Evolutionary conservation across 2,113 vertebrate genomes (phyloP), one percentile per base, ranked within the genome.

Genomic region (Petromus typicus): DNA sequence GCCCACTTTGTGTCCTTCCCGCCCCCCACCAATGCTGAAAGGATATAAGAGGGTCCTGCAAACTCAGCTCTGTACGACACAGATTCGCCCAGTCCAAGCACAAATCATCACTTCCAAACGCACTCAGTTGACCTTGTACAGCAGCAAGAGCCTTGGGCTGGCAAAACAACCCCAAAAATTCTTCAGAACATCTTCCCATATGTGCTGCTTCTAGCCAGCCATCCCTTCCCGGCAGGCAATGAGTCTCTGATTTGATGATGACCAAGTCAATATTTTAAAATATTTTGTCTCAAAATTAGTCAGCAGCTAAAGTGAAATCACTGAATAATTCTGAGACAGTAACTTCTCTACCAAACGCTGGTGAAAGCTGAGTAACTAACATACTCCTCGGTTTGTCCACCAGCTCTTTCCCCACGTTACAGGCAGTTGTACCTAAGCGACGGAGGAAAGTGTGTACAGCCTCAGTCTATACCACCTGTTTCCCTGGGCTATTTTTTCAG

Each of bases 51-150:
- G 40, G 64, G 37, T 71, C 37, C 23, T 7, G 0, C 10, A 5
- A 0, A 0, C 10, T 32, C 10, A 1, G 32, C 34, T n/a, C 7
- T 0, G 0, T 2, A 18, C 25, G 27, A 34, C 11, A 57, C 43
- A 4, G 57, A 54, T 43, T 54, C 48, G 6, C 56, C 45, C 40
- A 13, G 22, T 45, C 84, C 79, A 25, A 61, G 30, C 64, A 63
- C 9, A 12, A 9, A 22, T 20, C 16, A 1, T 25, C n/a, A 3
- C 23, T 22, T 30, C 25, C 25, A 40, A 23, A 8, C 23, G n/a
- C 45, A 7, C 5, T 1, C 2, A 40, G 71, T n/a, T 22, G 16
- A 23, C 7, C 0, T 1, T 3, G 3, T 51, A 2, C 3, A 34
- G 0, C 13, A 10, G 22, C 8, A 9, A 43, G 30, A 37, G 56